A percentile compares a stretch with the other conserved stretches of the same genome.
Conservation (phyloP, 2,888 invertebrate genomes). For the Myathropa florea region DNA sequence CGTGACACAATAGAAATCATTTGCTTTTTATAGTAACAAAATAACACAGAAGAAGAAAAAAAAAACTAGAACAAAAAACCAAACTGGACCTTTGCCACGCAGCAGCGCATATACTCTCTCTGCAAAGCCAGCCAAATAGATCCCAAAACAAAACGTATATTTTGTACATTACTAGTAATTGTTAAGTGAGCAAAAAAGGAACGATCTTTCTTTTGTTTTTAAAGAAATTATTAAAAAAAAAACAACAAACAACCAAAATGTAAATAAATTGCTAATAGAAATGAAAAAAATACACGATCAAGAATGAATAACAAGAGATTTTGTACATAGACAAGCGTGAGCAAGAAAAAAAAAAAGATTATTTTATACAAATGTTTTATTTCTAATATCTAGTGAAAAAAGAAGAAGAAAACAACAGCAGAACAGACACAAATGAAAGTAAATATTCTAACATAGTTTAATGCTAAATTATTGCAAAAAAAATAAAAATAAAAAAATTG, state of each 20-base stretch:
- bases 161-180: constrained; percentile 59
- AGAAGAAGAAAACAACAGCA: constrained; percentile 3
- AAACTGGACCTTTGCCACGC: constrained; percentile 42
- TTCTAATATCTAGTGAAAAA: constrained; percentile 24
- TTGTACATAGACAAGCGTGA: constrained; percentile 55
- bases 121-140: constrained; percentile 51
- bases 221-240: constrained; percentile 15
- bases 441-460: constrained; percentile 47
- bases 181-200: constrained; percentile 39
- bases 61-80: constrained; percentile 32
- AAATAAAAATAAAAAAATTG: constrained; percentile 12
- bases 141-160: constrained; percentile 60
- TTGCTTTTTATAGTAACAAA: background rate
- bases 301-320: constrained; percentile 50
- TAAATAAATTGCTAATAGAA: constrained; percentile 29
- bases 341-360: constrained; percentile 9
- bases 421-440: constrained; percentile 24
- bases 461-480: constrained; percentile 54
- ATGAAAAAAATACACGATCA: constrained; percentile 19
- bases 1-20: constrained; percentile 14
- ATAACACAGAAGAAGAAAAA: constrained; percentile 1
- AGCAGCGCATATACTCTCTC: background rate
- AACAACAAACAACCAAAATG: constrained; percentile 17
- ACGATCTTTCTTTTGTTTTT: constrained; percentile 17
- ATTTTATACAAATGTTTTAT: constrained; percentile 57